A percentile compares a stretch with the other conserved stretches of the same genome.
phyloP scores from a whole-genome alignment of 2,113 vertebrate genomes.

The Anoplopoma fimbria region DNA sequence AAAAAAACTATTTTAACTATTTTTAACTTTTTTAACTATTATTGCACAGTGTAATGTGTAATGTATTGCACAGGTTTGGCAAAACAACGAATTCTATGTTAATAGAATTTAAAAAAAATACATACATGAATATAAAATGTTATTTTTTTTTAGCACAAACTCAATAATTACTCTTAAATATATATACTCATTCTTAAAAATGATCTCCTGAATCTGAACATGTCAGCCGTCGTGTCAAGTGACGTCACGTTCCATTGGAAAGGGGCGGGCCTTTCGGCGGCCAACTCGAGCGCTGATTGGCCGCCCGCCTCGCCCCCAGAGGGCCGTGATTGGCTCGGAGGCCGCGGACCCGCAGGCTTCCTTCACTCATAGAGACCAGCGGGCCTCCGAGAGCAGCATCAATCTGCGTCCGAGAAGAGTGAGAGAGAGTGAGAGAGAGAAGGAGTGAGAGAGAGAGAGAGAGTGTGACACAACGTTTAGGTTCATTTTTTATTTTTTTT shows the following conservation, averaged over 20 bases:
- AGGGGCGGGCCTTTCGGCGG: constrained; percentile 39
- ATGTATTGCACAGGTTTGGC: no score
- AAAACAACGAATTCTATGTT: no score
- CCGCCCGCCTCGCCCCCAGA: constrained; percentile 62
- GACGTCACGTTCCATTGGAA: background rate
- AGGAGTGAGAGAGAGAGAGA: constrained; percentile 56
- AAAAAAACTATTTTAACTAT: no score
- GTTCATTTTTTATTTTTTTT: background rate
- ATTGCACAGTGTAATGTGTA: no score
- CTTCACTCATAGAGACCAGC: constrained; percentile 87
- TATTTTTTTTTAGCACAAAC: background rate
- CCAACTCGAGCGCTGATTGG: constrained; percentile 77
- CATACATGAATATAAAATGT: no score
- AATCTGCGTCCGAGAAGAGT: constrained; percentile 86
- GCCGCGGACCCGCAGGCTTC: constrained; percentile 81
- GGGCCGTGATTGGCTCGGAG: constrained; percentile 85
- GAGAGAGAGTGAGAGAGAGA: constrained; percentile 59
- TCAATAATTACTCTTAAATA: background rate
- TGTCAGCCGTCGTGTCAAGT: constrained; percentile 52
- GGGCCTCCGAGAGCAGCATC: constrained; percentile 87
- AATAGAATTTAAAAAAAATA: no score
- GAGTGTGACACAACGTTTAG: background rate
- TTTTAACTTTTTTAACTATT: no score
- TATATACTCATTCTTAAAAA: no score
- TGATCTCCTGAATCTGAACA: no score